Base-by-base conservation (phyloP, 2,113 vertebrate genomes). In the Vidua chalybeata region DNA sequence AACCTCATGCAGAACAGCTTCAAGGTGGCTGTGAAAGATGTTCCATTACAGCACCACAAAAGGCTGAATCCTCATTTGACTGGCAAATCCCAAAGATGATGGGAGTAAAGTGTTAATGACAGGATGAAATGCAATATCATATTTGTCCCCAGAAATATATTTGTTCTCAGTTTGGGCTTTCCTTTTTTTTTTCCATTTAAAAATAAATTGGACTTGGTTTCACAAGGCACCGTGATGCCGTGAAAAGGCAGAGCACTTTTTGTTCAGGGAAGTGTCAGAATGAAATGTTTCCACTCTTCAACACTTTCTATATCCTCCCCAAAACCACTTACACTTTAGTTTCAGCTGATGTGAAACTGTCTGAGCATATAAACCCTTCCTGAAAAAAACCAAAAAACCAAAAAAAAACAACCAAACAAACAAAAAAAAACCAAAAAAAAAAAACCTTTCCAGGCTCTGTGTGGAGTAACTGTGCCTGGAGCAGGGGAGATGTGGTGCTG, bases 201-300 rank as follows among this genome's bases (percentile, higher is more conserved):
- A 97, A 96, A 81, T 91, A 96, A 95, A 89, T 86, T 59, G 80
- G 90, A 52, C 86, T 93, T 45, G 18, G 91, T 90, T 97, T 90
- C 94, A 52, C 61, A 19, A 74, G 86, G 43, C 72, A 37, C 24
- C 0, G 1, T 8, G 61, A 33, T 3, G 17, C 84, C 13, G 68
- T 43, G 84, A 84, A 92, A 96, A 95, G 92, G 92, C 92, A 95
- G 92, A 95, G 89, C 1, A 15, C 64, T 86, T 90, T 92, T 94
- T 94, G 83, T 92, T 96, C 84, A 13, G 91, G 51, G 2, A 93
- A 84, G 94, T 93, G 93, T 81, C 93, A 89, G 80, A 89, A 88
- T 94, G 89, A 96, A 95, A 93, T 84, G 73, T 95, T 94, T 97
- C 93, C 84, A 24, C 86, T 95, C 86, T 92, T 95, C 90, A 85